Evolutionary conservation across 2,113 vertebrate genomes (phyloP), one percentile per base, ranked within the genome.

Genomic region (Sylvia atricapilla): DNA sequence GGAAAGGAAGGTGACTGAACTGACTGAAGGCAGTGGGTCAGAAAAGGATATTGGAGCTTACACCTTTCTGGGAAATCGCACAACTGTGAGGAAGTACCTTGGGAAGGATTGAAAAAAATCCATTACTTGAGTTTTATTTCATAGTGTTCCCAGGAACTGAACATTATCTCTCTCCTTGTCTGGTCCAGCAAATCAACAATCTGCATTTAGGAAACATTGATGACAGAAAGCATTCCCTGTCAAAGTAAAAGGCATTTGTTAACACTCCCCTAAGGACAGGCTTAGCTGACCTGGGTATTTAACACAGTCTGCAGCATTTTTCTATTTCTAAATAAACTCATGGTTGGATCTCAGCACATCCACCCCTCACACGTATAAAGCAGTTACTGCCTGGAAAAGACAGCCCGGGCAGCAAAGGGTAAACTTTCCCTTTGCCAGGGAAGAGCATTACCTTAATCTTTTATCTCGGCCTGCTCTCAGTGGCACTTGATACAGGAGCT

Each of bases 401-500:
- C 47, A 70, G 0, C 13, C 64, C 35, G 80, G 94, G 15, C 66
- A 84, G 47, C 56, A 89, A 97, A 89, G 94, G 91, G 95, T 94
- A 49, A 94, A 94, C 27, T 47, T 35, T 56, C 52, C 68, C 39
- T n/a, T 1, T 37, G 63, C 64, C 60, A 64, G 43, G 46, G 78
- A 81, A 92, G 41, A 89, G 69, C 81, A 75, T 39, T 87, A 55
- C 91, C 76, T 41, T 84, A 70, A 92, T 94, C 94, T 95, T 89
- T 93, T 92, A 97, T 94, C 94, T 84, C 52, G 91, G 80, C 60
- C 90, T 87, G 89, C 89, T 90, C 88, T 86, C 96, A 78, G 94
- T 68, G 86, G 93, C 84, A 96, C 73, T 92, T 78, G 96, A 97
- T 96, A 96, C 95, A 68, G 89, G 52, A 93, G 95, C 95, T 89